Evolutionary conservation across 2,113 vertebrate species (phyloP), one percentile per base, ranked within the genome.

Genomic region (Seriola dumerili): DNA sequence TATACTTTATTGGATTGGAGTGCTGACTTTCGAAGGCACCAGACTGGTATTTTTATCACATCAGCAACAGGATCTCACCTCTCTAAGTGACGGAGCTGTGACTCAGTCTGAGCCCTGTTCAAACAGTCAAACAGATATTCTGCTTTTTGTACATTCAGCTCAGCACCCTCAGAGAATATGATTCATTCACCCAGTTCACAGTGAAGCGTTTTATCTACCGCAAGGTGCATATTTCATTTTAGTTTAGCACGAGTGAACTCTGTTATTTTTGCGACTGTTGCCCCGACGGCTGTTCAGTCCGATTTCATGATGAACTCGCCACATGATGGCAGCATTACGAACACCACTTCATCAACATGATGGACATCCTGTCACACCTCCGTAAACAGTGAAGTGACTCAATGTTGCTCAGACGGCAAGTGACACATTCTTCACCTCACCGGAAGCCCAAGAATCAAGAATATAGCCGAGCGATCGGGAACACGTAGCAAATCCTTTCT

Each of bases 11-110:
- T 12, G 0, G 67, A 73, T 81, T 80, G 19, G 36, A 81, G 44
- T 38, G 71, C 36, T 9, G 44, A 14, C 62, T 81, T 84, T 80
- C 63, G 55, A 81, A 76, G 69, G 78, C 66, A 68, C 25, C 71
- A 68, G 50, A 48, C 59, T 63, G 61, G 25, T 84, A 78, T 89
- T 90, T 92, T 88, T 83, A 84, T 87, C 63, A 77, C 75, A 82
- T 88, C 78, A 84, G 84, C 89, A 82, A 76, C 68, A 83, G 59
- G 38, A 68, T 85, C 81, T 80, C 87, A 83, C 84, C 84, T 88
- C 70, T 62, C 36, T 32, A 16, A 69, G 80, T 62, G 52, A 70
- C n/a, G 54, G 42, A 72, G 55, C 67, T 58, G 16, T 90, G 92
- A 91, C 83, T 91, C 86, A 91, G 76, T 50, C 76, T 50, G 66